Evolutionary conservation across 2,797 vertebrate species (phyloP).

Genomic region (Acanthopagrus latus): DNA sequence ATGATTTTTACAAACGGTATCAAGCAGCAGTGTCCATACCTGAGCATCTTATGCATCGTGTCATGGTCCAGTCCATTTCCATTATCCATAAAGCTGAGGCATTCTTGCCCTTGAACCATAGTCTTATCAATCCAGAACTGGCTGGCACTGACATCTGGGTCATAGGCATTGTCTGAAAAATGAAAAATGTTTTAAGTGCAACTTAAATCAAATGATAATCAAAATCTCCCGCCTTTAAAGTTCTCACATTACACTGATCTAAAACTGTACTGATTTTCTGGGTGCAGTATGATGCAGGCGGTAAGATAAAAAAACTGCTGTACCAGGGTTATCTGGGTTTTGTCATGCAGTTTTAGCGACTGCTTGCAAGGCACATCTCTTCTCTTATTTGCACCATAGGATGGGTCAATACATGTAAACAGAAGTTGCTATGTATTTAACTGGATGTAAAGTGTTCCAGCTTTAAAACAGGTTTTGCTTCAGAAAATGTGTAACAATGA

Average conservation of each 20-base stretch:
- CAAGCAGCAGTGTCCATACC: constrained; percentile 78
- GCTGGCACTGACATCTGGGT: constrained; percentile 95
- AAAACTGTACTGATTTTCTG: no score
- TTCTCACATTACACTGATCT: neutral
- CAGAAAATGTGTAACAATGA: no score
- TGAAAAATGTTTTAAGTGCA: neutral
- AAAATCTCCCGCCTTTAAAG: neutral
- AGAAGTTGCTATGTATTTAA: no score
- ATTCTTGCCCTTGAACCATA: constrained; percentile 80
- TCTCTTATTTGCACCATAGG: no score
- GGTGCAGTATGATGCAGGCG: neutral
- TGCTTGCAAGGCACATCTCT: no score
- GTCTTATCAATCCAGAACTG: constrained; percentile 98
- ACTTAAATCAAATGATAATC: neutral
- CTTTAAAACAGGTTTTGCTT: no score
- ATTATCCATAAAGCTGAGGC: constrained; percentile 94
- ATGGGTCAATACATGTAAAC: no score
- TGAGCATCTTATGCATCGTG: constrained; percentile 95
- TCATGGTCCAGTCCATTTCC: constrained; percentile 91
- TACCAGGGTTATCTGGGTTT: no score
- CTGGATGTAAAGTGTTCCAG: no score
- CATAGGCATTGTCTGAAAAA: constrained; percentile 93
- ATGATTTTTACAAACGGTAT: neutral
- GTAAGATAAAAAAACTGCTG: neutral
- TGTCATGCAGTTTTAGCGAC: no score